These are phyloP conservation scores for Neelides folsomi DNA, from an alignment of 2,888 invertebrate genomes.

Conservation along the genomic window DNA sequence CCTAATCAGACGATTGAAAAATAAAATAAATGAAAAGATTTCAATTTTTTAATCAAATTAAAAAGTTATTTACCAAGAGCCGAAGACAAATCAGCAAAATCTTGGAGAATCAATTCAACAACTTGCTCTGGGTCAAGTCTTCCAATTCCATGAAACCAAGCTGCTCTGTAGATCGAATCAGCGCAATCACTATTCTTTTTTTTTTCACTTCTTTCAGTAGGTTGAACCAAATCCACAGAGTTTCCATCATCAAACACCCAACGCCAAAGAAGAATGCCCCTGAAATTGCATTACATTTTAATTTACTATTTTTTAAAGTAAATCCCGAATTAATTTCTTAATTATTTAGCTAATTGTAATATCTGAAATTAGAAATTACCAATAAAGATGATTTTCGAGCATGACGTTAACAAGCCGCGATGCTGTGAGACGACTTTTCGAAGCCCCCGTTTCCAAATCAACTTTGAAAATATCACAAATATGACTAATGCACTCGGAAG, in stretches of 20 bases:
- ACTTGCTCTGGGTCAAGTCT: slow-evolving; percentile 17
- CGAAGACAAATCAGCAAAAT: slow-evolving; percentile 23
- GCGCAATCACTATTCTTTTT: slow-evolving; percentile 12
- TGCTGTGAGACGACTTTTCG: slow-evolving; percentile 21
- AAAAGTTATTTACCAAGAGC: slow-evolving; percentile 19
- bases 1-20: slow-evolving; percentile 12
- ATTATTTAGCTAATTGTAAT: background rate
- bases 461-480: slow-evolving; percentile 13
- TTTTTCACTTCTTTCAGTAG: slow-evolving; percentile 6
- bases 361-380: slow-evolving; percentile 10
- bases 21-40: background rate
- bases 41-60: background rate
- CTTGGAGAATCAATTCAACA: slow-evolving; percentile 15
- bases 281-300: slow-evolving; percentile 1
- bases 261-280: slow-evolving; percentile 30
- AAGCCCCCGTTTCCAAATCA: slow-evolving; percentile 16
- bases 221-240: slow-evolving; percentile 23
- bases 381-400: slow-evolving; percentile 24
- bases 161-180: slow-evolving; percentile 14
- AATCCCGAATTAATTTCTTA: background rate
- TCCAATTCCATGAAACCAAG: slow-evolving; percentile 27
- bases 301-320: background rate
- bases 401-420: slow-evolving; percentile 22
- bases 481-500: slow-evolving; percentile 14
- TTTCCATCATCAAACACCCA: slow-evolving; percentile 28